Base-by-base conservation (phyloP, 2,888 invertebrate species). In the Strigamia crassipes region DNA sequence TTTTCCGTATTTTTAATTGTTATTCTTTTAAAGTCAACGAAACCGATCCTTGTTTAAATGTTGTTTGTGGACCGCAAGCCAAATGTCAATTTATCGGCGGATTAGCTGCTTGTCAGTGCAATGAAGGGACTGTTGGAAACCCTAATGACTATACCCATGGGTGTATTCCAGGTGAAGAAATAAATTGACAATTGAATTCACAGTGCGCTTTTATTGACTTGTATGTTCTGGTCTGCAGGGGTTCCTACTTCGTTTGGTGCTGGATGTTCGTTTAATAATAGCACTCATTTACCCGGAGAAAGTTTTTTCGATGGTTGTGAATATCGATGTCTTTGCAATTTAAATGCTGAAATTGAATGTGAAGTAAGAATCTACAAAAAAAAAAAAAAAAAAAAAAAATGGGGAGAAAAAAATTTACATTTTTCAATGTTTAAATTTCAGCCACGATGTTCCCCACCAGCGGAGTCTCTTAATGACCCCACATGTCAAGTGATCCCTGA, bases 251-350 rank as follows among this genome's bases (percentile, higher is more conserved):
- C 34, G 34, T 21, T 78, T 27, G 61, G 84, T 15, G 83, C 84
- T 6, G 85, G 85, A n/a, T 87, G 87, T 84, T 84, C 84, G n/a
- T 86, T 86, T 82, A 85, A 86, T 80, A 86, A 86, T 82, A 85
- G 84, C 34, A 86, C 86, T 27, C 87, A 86, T 83, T 83, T 83
- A 2, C 85, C 85, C 46, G 87, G 87, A 8, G 86, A 86, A 82
- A 85, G 86, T 15, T 86, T 87, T 83, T 85, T 85, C 81, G 86
- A 87, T 81, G 86, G 86, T 15, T 87, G 87, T 82, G 86, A 85
- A 12, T 86, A 85, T 81, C 86, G 85, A 80, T 87, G 87, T 82
- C 83, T 85, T 56, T 87, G 87, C 82, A 86, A 85, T 82, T 85
- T 85, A 38, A 86, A 86, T 80, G 85, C 85, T 10, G 87, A 87